phyloP scores from a whole-genome alignment of 2,113 vertebrate genomes.

The Nerophis ophidion region DNA sequence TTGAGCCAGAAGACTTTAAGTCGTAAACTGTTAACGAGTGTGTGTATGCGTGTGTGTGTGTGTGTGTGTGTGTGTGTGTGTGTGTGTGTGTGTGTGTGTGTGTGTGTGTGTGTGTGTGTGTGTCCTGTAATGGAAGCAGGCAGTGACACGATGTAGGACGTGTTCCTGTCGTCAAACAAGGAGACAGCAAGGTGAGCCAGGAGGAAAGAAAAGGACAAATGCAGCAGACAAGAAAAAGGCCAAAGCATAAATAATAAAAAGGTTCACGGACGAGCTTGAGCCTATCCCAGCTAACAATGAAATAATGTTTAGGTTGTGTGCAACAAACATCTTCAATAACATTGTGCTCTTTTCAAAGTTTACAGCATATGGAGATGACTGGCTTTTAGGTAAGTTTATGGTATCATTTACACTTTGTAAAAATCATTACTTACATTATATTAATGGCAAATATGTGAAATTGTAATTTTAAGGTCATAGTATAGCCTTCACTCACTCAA shows the following conservation, averaged over 20 bases:
- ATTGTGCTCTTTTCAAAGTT: too few relatives aligned
- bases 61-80: constrained; percentile 20
- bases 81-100: constrained; percentile 27
- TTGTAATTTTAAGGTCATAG: too few relatives aligned
- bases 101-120: constrained; percentile 22
- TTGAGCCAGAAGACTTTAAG: constrained; percentile 51
- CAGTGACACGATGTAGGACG: constrained; percentile 37
- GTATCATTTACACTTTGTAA: too few relatives aligned
- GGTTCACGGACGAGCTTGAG: too few relatives aligned
- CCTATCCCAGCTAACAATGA: too few relatives aligned
- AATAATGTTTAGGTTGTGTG: too few relatives aligned
- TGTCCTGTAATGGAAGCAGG: constrained; percentile 42
- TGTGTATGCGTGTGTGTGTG: constrained; percentile 29
- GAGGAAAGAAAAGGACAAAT: not conserved
- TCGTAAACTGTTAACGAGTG: constrained; percentile 52
- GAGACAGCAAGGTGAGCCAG: constrained; percentile 3
- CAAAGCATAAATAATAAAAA: not conserved
- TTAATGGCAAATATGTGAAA: too few relatives aligned
- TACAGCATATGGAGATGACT: too few relatives aligned
- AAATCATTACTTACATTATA: too few relatives aligned
- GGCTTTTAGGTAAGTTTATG: too few relatives aligned
- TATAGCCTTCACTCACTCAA: too few relatives aligned
- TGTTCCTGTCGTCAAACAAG: constrained; percentile 29
- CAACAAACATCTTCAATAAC: too few relatives aligned
- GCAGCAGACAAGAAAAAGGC: not conserved